phyloP scores from a whole-genome alignment of 2,888 invertebrate species.

The Nudaria mundana region DNA sequence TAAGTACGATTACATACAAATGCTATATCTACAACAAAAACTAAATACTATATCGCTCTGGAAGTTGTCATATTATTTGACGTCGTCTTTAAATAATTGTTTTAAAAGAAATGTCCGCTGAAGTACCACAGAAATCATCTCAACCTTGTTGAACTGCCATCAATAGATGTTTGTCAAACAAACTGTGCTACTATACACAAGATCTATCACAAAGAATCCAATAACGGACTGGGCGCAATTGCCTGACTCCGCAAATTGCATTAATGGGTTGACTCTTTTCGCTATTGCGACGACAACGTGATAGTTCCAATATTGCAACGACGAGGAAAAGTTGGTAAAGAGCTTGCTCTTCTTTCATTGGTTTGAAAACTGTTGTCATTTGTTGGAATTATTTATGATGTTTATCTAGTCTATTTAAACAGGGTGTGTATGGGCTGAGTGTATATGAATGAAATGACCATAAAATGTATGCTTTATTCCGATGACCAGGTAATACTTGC shows the following conservation, averaged over 20 bases:
- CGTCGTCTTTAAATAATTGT: not conserved
- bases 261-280: slow-evolving; percentile 49
- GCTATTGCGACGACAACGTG: slow-evolving; percentile 25
- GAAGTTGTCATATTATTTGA: no score
- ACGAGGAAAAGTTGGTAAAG: slow-evolving; percentile 25
- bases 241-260: slow-evolving; percentile 51
- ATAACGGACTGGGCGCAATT: slow-evolving; percentile 36
- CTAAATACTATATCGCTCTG: no score
- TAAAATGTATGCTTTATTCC: no score
- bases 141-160: slow-evolving; percentile 18
- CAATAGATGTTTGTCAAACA: slow-evolving; percentile 31
- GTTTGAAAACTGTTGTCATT: slow-evolving; percentile 2
- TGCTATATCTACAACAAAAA: no score
- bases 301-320: slow-evolving; percentile 12
- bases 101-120: not conserved
- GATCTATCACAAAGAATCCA: slow-evolving; percentile 35
- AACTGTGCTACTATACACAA: slow-evolving; percentile 26
- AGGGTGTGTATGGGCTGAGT: no score
- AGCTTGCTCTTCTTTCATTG: slow-evolving; percentile 14
- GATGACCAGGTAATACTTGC: no score
- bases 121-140: not conserved
- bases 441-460: no score
- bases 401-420: no score
- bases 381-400: not conserved
- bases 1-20: no score